Evolutionary conservation across 2,888 invertebrate genomes (phyloP), one percentile per base, ranked within the genome.

Genomic region (Unio delphinus): DNA sequence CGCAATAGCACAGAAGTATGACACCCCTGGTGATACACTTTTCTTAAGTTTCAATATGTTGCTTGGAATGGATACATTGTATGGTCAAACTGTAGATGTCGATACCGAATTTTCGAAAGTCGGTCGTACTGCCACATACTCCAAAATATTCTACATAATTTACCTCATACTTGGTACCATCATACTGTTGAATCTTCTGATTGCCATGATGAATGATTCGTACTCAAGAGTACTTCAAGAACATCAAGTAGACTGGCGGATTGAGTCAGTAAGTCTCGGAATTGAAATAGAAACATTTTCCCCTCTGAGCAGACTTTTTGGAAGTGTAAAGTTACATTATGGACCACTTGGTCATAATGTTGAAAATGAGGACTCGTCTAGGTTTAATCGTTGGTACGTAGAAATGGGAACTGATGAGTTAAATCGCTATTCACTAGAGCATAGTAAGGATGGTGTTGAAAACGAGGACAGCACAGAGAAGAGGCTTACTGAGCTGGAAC

Each of bases 141-240:
- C 83, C 45, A 85, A 86, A 70, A 65, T 86, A 0, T 65, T 87
- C 7, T 89, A 88, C 69, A 67, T 87, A 5, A 30, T 88, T 15
- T 89, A 89, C 75, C 83, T 88, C 34, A 75, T 88, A 4, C 73
- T 88, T 7, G 81, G 81, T 7, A 85, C 84, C 11, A 85, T 87
- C 45, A 77, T 87, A 11, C 69, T 87, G 17, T 75, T 87, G 18
- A 87, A 87, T 68, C 76, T 87, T 6, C 83, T 87, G 20, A 87
- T 87, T 64, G 87, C 87, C 26, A 86, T 87, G 86, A 86, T 87
- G 86, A 87, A 86, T 70, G 86, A 87, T 62, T 87, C 87, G 1
- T 87, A 87, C 66, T 74, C 80, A 11, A 76, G 74, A 64, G 85
- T 87, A 61, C 66, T 85, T 28, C 69, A 75, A 54, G 79, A 79